Evolutionary conservation across 2,113 vertebrate species (phyloP).

Genomic region (Pterocles burchelli): DNA sequence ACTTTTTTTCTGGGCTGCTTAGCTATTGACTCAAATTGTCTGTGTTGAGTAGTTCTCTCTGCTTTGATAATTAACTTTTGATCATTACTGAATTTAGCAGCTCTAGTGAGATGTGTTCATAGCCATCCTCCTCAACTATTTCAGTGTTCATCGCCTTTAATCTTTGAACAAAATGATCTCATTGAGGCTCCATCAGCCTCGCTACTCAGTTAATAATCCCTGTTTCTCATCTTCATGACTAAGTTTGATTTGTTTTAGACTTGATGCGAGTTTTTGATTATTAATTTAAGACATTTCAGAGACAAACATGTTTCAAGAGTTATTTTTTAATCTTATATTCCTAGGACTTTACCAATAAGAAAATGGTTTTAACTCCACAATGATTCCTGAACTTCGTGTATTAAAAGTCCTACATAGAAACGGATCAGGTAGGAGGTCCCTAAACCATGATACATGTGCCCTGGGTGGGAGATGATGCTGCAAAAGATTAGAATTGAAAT

Average conservation of each 20-base stretch:
- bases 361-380: conserved; percentile 7
- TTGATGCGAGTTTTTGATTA: conserved; percentile 65
- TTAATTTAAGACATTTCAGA: conserved; percentile 69
- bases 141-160: conserved; percentile 67
- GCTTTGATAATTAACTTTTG: conserved; percentile 78
- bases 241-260: conserved; percentile 60
- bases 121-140: conserved; percentile 67
- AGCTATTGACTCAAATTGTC: conserved; percentile 71
- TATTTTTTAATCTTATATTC: conserved; percentile 33
- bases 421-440: conserved; percentile 8
- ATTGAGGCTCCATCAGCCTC: conserved; percentile 34
- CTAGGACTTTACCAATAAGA: conserved; percentile 28
- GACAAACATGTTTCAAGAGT: conserved; percentile 49
- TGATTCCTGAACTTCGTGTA: background rate
- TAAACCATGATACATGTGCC: background rate
- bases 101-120: conserved; percentile 65
- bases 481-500: conserved; percentile 21
- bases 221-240: conserved; percentile 41
- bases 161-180: conserved; percentile 71
- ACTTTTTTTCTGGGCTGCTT: conserved; percentile 61
- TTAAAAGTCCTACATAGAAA: background rate
- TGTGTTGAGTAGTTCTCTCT: conserved; percentile 60
- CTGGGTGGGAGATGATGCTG: background rate
- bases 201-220: conserved; percentile 58
- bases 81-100: conserved; percentile 72